These are phyloP conservation scores for Acanthopleura granulata DNA, from an alignment of 2,888 invertebrate genomes.

Conservation along the genomic window DNA sequence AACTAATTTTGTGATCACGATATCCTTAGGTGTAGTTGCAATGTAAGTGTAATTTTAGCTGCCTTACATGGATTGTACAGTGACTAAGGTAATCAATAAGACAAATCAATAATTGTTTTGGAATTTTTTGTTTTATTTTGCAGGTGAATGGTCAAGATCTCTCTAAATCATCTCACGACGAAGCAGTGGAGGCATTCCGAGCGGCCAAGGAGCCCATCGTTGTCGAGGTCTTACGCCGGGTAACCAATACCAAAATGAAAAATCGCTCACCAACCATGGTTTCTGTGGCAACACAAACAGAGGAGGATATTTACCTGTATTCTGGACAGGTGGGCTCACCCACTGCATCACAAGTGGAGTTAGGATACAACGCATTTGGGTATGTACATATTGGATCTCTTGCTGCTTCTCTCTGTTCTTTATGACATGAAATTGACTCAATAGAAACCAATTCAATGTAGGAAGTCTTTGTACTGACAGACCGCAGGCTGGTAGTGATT, in stretches of 20 bases:
- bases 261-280: constrained; percentile 59
- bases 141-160: constrained; percentile 70
- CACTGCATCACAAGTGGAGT: constrained; percentile 48
- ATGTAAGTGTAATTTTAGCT: too few relatives aligned
- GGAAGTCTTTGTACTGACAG: too few relatives aligned
- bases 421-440: too few relatives aligned
- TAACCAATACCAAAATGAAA: constrained; percentile 54
- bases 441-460: too few relatives aligned
- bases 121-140: constrained; percentile 30
- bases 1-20: too few relatives aligned
- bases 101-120: too few relatives aligned
- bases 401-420: too few relatives aligned
- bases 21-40: too few relatives aligned
- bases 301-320: constrained; percentile 62
- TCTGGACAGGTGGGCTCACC: constrained; percentile 45
- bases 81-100: too few relatives aligned
- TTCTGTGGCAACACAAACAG: constrained; percentile 67
- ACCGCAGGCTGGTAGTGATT: too few relatives aligned
- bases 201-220: constrained; percentile 69
- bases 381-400: neutral
- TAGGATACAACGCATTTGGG: neutral
- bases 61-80: too few relatives aligned
- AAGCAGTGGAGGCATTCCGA: constrained; percentile 68
- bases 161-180: constrained; percentile 67
- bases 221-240: constrained; percentile 66